Evolutionary conservation across 2,797 vertebrate genomes (phyloP).

Genomic region (Moxostoma hubbsi): DNA sequence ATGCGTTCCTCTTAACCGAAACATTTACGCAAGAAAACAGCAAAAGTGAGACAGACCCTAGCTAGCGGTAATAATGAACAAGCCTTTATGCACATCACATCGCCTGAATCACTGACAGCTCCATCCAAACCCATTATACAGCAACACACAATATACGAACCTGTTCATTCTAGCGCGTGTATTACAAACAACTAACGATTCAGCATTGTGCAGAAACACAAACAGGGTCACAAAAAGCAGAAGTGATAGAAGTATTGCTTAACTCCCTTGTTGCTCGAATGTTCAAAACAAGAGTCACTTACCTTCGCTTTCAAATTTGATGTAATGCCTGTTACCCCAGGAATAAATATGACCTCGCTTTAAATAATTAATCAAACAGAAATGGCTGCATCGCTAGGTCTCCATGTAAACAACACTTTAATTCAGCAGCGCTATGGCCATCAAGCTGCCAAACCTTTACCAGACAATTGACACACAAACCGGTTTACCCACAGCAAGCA

Average conservation of each 20-base stretch:
- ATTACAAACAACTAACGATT: background rate
- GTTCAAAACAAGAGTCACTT: constrained; percentile 82
- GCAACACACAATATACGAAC: constrained; percentile 22
- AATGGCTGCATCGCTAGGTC: background rate
- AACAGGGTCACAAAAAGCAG: constrained; percentile 50
- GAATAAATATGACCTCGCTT: constrained; percentile 46
- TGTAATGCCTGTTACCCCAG: constrained; percentile 35
- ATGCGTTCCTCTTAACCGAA: constrained; percentile 4
- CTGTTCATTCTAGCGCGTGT: background rate
- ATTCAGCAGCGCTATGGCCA: constrained; percentile 49
- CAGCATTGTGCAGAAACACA: background rate
- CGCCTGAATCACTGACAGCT: constrained; percentile 73
- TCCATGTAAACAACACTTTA: constrained; percentile 54
- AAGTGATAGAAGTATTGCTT: constrained; percentile 60
- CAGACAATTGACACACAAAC: constrained; percentile 64
- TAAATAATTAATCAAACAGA: constrained; percentile 41
- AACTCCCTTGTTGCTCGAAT: constrained; percentile 63
- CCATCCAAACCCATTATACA: constrained; percentile 46
- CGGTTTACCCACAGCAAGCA: constrained; percentile 64
- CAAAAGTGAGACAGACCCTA: background rate
- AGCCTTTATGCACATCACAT: constrained; percentile 52
- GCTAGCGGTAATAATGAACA: background rate
- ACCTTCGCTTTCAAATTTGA: constrained; percentile 72
- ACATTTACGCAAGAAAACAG: background rate
- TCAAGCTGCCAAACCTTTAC: constrained; percentile 60